Percentiles rank a stretch among this genome's conserved stretches.
Evolutionary conservation across 2,888 invertebrate genomes (phyloP).

Genomic region (Morpho helenor): DNA sequence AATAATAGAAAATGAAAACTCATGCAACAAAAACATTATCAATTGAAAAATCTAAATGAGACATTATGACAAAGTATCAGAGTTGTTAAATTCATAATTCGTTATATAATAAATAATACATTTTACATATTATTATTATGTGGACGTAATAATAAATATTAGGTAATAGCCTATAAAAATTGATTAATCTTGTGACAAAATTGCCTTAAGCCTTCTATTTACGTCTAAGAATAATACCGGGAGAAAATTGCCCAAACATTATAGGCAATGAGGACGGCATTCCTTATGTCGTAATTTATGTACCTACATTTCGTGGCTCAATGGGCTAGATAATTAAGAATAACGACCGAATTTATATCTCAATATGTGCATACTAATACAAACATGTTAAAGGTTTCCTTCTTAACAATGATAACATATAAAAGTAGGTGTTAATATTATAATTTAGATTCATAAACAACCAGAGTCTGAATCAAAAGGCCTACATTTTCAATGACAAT

Average conservation of each 20-base stretch:
- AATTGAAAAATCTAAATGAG: too few relatives aligned
- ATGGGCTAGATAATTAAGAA: slow-evolving; percentile 41
- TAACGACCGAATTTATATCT: slow-evolving; percentile 34
- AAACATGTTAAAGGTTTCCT: slow-evolving; percentile 2
- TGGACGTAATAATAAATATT: neutral
- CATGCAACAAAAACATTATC: too few relatives aligned
- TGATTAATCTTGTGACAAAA: neutral
- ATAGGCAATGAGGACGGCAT: slow-evolving; percentile 28
- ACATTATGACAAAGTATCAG: too few relatives aligned
- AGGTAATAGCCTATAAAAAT: slow-evolving; percentile 9
- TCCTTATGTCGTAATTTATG: slow-evolving; percentile 39
- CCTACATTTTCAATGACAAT: neutral
- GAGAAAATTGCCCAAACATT: slow-evolving; percentile 15
- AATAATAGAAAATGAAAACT: too few relatives aligned
- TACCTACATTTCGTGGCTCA: slow-evolving; percentile 41
- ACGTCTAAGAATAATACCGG: slow-evolving; percentile 7
- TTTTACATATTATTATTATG: too few relatives aligned
- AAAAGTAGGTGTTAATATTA: too few relatives aligned
- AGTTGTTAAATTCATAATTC: too few relatives aligned
- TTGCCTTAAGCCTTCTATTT: slow-evolving; percentile 12
- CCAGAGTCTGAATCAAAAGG: neutral
- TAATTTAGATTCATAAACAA: too few relatives aligned
- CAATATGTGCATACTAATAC: slow-evolving; percentile 23
- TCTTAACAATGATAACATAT: too few relatives aligned
- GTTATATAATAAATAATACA: too few relatives aligned